Base-by-base conservation (phyloP, 2,113 vertebrate species). In the Bubo bubo region DNA sequence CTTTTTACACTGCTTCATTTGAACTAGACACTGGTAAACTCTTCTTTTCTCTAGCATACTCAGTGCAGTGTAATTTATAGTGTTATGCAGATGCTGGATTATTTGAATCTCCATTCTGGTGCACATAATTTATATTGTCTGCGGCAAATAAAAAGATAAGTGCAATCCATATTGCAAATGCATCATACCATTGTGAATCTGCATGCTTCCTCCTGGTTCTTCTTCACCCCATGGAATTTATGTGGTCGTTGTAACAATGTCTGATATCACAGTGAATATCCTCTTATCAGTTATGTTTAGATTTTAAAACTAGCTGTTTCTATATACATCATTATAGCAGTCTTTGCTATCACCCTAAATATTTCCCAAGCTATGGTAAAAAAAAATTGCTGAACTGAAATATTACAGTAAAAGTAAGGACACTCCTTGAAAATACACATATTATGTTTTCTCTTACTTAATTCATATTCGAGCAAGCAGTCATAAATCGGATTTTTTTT, bases 141-240 rank as follows among this genome's bases (percentile, higher is more conserved):
- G 93, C 90, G 79, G 95, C 88, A 98, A 98, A 98, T 98, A 98
- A 98, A 98, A 98, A 98, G 96, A 96, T 97, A 98, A 98, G 98
- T 98, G 96, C 96, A 98, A 98, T 96, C 96, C 97, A 97, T 98
- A 98, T 98, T 98, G 97, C 92, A 98, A 97, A 98, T 96, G 79
- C 75, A 94, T 94, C 37, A 28, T 79, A 77, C 37, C 68, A 76
- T 90, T 96, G 93, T 96, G 97, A 97, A 98, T 98, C 95, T 98
- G 37, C 43, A 86, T 85, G 64, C 83, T 89, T 97, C 95, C 79
- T 97, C 62, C 75, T 85, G 85, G 75, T 80, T 96, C 84, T 96
- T 94, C 88, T 95, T 94, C 73, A 93, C 64, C 49, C 95, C 34
- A 5, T 74, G 71, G 81, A 97, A 98, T 97, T 98, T 98, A 97